Evolutionary conservation across 2,113 vertebrate genomes (phyloP), one percentile per base, ranked within the genome.

Genomic region (Onychostoma macrolepis): DNA sequence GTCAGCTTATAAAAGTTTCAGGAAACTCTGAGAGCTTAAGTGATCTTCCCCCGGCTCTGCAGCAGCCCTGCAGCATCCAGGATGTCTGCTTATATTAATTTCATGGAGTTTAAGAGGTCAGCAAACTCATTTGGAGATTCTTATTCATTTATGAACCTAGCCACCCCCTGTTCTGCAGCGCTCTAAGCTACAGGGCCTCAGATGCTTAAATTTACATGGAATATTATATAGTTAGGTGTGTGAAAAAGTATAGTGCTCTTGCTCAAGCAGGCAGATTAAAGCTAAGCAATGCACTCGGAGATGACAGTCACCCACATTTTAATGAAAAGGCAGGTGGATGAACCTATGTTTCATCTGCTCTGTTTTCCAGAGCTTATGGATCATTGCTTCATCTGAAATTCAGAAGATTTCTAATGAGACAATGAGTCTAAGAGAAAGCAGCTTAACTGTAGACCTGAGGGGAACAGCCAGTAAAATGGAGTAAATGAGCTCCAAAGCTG

Each of bases 11-110:
- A 96, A 97, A 98, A 97, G 93, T 97, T 97, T 97, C 94, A 97
- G 96, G 94, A 94, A 96, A 97, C 95, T 97, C 94, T 92, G 94
- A 95, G 94, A 94, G 95, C 97, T 96, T 97, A 96, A 97, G 96
- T 96, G 96, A 96, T 96, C 96, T 95, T 95, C 92, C 89, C 90
- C 89, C 90, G 91, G 92, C 95, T 95, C 95, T 93, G 94, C 93
- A 90, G 90, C 92, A 94, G 93, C 95, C 95, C 94, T 92, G 91
- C 91, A 94, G 92, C 93, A 79, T 93, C 94, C 95, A 94, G 94
- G 94, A 96, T 97, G 97, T 97, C 97, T 97, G 93, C 96, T 97
- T 97, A 96, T 97, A 97, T 98, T 98, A 97, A 98, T 99, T 98
- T 99, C 97, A 97, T 93, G 94, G 94, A 96, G 96, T 97, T 97